phyloP scores from a whole-genome alignment of 2,888 invertebrate genomes.

The Mactromeris polynyma region DNA sequence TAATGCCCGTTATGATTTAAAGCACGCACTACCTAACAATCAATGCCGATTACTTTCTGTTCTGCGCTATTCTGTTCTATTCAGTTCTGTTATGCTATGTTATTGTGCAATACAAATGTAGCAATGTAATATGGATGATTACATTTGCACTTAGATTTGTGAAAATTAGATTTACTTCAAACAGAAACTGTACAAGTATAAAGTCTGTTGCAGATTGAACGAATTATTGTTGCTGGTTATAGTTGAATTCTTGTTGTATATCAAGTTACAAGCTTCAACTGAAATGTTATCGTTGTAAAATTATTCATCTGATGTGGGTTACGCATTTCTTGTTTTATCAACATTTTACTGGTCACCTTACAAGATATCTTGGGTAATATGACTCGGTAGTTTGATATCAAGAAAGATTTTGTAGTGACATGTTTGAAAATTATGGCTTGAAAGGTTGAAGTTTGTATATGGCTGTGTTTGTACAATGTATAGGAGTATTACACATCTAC shows the following conservation, averaged over 20 bases:
- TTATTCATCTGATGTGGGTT: conserved; percentile 11
- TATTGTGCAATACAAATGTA: not conserved
- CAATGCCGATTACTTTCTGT: not conserved
- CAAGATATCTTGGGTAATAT: not conserved
- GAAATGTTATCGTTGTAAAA: not conserved
- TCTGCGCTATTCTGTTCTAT: not conserved
- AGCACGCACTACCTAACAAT: not conserved
- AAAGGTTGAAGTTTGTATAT: too few species aligned
- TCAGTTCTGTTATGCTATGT: too few species aligned
- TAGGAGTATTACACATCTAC: too few species aligned
- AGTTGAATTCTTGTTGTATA: not conserved
- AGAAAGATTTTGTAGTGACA: not conserved
- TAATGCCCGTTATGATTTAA: not conserved
- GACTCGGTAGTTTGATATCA: not conserved
- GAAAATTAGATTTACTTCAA: conserved; percentile 18
- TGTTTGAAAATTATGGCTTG: not conserved
- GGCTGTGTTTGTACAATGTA: too few species aligned
- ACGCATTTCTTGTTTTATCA: not conserved
- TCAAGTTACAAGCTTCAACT: not conserved
- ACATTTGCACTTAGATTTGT: not conserved
- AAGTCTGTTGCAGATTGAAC: not conserved
- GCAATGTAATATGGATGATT: not conserved
- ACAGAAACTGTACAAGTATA: not conserved
- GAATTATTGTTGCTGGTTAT: not conserved
- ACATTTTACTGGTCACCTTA: not conserved